These are phyloP conservation scores for Bradynema listronoti DNA, from an alignment of 1,140 invertebrate genomes.

Conservation along the genomic window DNA sequence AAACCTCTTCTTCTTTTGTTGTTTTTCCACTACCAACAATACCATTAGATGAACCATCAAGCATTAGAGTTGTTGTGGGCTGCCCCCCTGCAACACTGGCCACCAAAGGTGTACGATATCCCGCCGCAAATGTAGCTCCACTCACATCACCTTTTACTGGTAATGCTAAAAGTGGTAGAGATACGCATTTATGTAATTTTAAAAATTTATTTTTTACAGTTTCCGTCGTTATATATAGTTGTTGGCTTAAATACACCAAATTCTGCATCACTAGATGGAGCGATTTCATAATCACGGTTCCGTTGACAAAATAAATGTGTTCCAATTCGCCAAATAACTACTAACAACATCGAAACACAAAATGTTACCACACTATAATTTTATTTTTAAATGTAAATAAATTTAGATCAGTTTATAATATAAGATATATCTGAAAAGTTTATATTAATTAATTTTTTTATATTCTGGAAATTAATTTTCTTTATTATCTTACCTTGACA, in stretches of 20 bases:
- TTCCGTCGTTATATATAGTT: conserved; percentile 19
- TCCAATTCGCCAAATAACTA: conserved; percentile 56
- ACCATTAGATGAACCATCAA: too few species aligned
- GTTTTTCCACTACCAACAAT: too few species aligned
- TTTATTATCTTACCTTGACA: conserved; percentile 44
- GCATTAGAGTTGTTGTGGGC: too few species aligned
- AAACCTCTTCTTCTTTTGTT: too few species aligned
- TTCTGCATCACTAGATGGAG: background rate
- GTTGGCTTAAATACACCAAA: background rate
- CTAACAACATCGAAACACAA: conserved; percentile 58
- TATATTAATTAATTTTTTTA: background rate
- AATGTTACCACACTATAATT: conserved; percentile 57
- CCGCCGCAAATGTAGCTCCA: conserved; percentile 12
- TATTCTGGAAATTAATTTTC: background rate
- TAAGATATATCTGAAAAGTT: background rate
- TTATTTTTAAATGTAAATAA: background rate
- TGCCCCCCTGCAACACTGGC: too few species aligned
- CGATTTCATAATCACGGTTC: conserved; percentile 44
- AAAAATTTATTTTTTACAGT: conserved; percentile 31
- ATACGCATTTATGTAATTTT: too few species aligned
- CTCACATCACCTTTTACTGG: too few species aligned
- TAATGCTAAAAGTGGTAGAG: too few species aligned
- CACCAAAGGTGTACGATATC: too few species aligned
- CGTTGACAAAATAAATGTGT: conserved; percentile 57
- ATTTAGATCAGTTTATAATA: background rate